phyloP scores from a whole-genome alignment of 2,797 vertebrate species.

The Syngnathus acus region DNA sequence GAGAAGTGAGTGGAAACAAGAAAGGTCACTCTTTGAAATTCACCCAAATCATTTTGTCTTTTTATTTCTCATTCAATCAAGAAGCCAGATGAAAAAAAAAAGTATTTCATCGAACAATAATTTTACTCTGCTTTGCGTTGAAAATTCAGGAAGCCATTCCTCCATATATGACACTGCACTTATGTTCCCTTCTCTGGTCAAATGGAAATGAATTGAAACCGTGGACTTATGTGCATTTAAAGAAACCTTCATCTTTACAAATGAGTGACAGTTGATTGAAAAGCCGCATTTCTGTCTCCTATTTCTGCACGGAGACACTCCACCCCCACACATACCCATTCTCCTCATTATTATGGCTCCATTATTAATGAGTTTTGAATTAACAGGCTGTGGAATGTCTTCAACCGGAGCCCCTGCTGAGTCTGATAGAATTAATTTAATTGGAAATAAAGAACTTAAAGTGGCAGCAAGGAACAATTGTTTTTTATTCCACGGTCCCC shows the following conservation, averaged over 20 bases:
- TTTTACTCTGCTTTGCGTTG: constrained; percentile 45
- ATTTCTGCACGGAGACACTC: constrained; percentile 33
- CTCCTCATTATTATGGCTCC: constrained; percentile 50
- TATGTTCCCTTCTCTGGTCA: constrained; percentile 51
- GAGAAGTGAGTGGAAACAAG: constrained; percentile 1
- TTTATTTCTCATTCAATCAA: constrained; percentile 41
- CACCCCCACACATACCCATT: constrained; percentile 48
- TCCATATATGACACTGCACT: constrained; percentile 50
- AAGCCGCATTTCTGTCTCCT: constrained; percentile 18
- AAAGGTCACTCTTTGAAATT: constrained; percentile 34
- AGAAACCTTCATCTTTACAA: constrained; percentile 61
- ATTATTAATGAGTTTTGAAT: constrained; percentile 64
- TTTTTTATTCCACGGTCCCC: not conserved
- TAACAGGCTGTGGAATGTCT: constrained; percentile 48
- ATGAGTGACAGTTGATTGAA: constrained; percentile 64
- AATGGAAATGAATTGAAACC: constrained; percentile 62
- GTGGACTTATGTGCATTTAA: constrained; percentile 50
- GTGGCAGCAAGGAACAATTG: not conserved
- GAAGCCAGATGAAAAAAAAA: constrained; percentile 40
- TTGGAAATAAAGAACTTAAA: constrained; percentile 5
- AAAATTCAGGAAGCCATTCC: constrained; percentile 59
- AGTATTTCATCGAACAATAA: constrained; percentile 39
- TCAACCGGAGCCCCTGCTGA: constrained; percentile 42
- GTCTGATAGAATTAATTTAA: constrained; percentile 27
- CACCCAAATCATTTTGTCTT: constrained; percentile 39